Conservation (phyloP, 1,140 invertebrate species). For the Chironomus tepperi region DNA sequence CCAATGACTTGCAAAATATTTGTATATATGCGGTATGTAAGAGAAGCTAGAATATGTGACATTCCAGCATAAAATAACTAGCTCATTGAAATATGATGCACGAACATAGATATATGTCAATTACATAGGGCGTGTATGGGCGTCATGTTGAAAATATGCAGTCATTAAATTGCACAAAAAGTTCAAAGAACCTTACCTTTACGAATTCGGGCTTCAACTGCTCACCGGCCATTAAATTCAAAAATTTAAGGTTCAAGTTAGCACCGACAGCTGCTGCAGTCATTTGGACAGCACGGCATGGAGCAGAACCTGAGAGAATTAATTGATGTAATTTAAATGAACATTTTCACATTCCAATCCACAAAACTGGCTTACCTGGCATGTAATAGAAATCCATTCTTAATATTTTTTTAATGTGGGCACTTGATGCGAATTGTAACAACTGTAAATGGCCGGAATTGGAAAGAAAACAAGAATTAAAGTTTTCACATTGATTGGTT, state of each 20-base stretch:
- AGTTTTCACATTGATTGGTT: too few species aligned
- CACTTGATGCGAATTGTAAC: not conserved
- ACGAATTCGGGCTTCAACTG: conserved; percentile 61
- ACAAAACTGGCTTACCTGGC: conserved; percentile 32
- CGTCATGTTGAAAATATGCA: not conserved
- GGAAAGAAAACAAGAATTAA: not conserved
- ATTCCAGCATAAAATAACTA: too few species aligned
- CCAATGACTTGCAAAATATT: too few species aligned
- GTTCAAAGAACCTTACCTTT: conserved; percentile 46
- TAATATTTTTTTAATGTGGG: not conserved
- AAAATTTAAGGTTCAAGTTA: conserved; percentile 59
- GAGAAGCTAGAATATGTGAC: too few species aligned
- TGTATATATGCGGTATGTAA: too few species aligned
- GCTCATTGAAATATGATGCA: too few species aligned
- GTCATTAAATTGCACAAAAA: too few species aligned
- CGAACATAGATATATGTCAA: too few species aligned
- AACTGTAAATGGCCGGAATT: not conserved
- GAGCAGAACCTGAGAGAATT: conserved; percentile 46
- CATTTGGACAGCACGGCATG: conserved; percentile 60
- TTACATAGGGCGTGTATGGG: too few species aligned
- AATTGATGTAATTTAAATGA: not conserved
- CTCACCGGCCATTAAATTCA: conserved; percentile 53
- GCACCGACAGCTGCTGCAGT: conserved; percentile 58
- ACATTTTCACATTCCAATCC: not conserved
- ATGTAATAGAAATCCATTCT: conserved; percentile 52